Conservation (phyloP, 2,888 invertebrate species). For the Cataglyphis altisquamis region DNA sequence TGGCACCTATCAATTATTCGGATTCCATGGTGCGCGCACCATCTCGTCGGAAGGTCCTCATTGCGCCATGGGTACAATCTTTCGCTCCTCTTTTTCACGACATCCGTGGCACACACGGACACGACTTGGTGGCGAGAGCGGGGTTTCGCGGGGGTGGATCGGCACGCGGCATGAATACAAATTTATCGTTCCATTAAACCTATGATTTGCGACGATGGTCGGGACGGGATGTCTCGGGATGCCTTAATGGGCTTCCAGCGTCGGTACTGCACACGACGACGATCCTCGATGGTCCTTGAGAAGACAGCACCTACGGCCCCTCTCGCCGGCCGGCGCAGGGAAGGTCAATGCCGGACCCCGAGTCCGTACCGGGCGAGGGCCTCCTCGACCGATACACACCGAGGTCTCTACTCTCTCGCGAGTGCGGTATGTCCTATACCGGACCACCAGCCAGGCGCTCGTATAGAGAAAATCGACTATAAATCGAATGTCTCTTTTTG, state of each 20-base stretch:
- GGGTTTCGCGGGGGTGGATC: slow-evolving; percentile 33
- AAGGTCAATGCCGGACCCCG: slow-evolving; percentile 68
- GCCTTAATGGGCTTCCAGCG: slow-evolving; percentile 69
- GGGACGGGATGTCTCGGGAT: slow-evolving; percentile 59
- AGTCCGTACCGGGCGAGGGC: slow-evolving; percentile 14
- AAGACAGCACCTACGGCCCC: slow-evolving; percentile 38
- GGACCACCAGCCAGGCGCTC: slow-evolving; percentile 56
- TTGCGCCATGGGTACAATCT: background rate
- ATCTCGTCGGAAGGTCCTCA: background rate
- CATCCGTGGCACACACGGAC: background rate
- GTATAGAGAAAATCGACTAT: slow-evolving; percentile 9
- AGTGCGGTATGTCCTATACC: slow-evolving; percentile 40
- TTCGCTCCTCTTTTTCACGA: slow-evolving; percentile 15
- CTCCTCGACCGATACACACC: slow-evolving; percentile 33
- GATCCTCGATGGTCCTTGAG: slow-evolving; percentile 62
- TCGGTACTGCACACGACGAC: slow-evolving; percentile 63
- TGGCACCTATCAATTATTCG: slow-evolving; percentile 46
- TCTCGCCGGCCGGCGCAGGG: slow-evolving; percentile 47
- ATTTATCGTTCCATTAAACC: slow-evolving; percentile 74
- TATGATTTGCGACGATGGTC: slow-evolving; percentile 70
- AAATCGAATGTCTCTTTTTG: slow-evolving; percentile 23
- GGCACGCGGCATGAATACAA: slow-evolving; percentile 64
- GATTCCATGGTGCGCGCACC: slow-evolving; percentile 24
- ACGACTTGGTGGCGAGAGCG: slow-evolving; percentile 25
- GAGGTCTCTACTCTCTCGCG: slow-evolving; percentile 37